Evolutionary conservation across 2,113 vertebrate genomes (phyloP).

Genomic region (Gopherus flavomarginatus): DNA sequence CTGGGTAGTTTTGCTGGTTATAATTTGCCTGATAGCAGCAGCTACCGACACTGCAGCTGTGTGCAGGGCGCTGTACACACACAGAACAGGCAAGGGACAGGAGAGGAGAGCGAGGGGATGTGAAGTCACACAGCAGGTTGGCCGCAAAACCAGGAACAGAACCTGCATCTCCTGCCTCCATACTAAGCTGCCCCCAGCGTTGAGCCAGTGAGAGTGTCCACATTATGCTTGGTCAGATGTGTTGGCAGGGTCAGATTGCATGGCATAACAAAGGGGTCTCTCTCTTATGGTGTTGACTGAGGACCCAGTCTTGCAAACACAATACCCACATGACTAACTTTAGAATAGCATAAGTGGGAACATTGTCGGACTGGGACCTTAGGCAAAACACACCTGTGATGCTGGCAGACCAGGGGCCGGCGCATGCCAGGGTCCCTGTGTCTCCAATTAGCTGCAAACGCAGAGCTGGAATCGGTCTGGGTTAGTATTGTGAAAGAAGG

Average conservation of each 20-base stretch:
- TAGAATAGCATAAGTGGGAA: neutral
- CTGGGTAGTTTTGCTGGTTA: neutral
- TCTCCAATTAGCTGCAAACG: neutral
- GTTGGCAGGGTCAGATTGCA: neutral
- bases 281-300: neutral
- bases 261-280: neutral
- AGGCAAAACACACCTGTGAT: neutral
- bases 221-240: too few species aligned
- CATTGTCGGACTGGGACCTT: neutral
- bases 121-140: neutral
- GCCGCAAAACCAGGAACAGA: neutral
- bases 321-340: neutral
- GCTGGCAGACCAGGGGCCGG: neutral
- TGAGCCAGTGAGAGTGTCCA: neutral
- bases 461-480: neutral
- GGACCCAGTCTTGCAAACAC: neutral
- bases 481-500: neutral
- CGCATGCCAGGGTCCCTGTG: neutral
- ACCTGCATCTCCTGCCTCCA: neutral
- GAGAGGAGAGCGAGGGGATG: neutral
- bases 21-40: neutral
- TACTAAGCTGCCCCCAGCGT: neutral
- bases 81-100: neutral
- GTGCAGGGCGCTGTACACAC: neutral
- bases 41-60: neutral